phyloP scores from a whole-genome alignment of 1,140 invertebrate genomes.

The Drosophila asahinai region DNA sequence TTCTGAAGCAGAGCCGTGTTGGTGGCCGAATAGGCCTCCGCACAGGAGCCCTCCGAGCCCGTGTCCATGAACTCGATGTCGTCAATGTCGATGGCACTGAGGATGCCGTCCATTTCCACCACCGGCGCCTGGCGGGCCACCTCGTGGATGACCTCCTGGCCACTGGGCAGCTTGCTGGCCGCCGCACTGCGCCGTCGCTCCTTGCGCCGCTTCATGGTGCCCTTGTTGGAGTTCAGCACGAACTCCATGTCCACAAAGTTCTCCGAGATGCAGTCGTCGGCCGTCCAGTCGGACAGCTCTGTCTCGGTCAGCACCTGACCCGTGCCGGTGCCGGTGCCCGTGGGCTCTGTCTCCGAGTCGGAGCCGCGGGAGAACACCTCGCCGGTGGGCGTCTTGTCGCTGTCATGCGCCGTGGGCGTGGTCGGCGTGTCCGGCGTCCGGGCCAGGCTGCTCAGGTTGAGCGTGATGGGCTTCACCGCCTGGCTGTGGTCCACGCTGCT shows the following conservation, averaged over 20 bases:
- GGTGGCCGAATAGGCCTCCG: slow-evolving; percentile 87
- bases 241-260: slow-evolving; percentile 89
- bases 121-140: slow-evolving; percentile 75
- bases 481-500: slow-evolving; percentile 55
- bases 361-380: slow-evolving; percentile 63
- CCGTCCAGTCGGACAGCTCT: slow-evolving; percentile 93
- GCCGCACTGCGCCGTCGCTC: slow-evolving; percentile 81
- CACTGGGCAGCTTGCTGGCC: slow-evolving; percentile 66
- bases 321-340: slow-evolving; percentile 88
- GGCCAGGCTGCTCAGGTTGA: slow-evolving; percentile 65
- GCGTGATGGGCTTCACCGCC: slow-evolving; percentile 71
- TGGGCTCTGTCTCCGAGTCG: slow-evolving; percentile 87
- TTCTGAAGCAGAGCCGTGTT: slow-evolving; percentile 87
- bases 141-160: slow-evolving; percentile 74
- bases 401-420: slow-evolving; percentile 72
- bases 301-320: slow-evolving; percentile 92
- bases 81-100: slow-evolving; percentile 82
- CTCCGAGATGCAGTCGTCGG: slow-evolving; percentile 91
- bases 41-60: slow-evolving; percentile 87
- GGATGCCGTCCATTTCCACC: slow-evolving; percentile 74
- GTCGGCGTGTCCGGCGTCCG: slow-evolving; percentile 73
- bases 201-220: slow-evolving; percentile 86
- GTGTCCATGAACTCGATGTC: slow-evolving; percentile 92
- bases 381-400: slow-evolving; percentile 81
- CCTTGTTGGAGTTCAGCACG: slow-evolving; percentile 86